Conservation (phyloP, 2,888 invertebrate species). For the Lymantria monacha region DNA sequence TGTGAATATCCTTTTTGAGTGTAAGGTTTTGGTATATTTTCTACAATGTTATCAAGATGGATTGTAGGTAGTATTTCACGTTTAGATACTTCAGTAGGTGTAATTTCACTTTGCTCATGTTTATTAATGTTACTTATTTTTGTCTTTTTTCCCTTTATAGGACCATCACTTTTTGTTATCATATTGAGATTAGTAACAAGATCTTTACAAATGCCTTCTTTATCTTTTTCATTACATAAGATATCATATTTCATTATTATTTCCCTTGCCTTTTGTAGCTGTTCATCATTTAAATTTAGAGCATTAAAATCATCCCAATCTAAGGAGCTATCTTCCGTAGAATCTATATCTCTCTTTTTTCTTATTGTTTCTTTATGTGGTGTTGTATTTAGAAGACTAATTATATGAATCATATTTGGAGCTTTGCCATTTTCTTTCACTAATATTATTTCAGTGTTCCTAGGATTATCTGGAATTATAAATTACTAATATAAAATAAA, state of each 20-base stretch:
- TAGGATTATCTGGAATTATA: constrained; percentile 40
- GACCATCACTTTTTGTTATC: constrained; percentile 30
- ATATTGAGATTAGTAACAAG: constrained; percentile 53
- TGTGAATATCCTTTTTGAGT: background rate
- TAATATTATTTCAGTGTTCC: constrained; percentile 55
- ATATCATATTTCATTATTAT: constrained; percentile 57
- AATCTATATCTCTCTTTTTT: constrained; percentile 41
- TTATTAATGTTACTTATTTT: constrained; percentile 5
- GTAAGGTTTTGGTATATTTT: background rate
- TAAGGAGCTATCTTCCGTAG: background rate
- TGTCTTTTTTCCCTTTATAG: constrained; percentile 7
- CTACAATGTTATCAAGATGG: constrained; percentile 26
- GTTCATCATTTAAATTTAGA: constrained; percentile 43
- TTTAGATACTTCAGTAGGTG: constrained; percentile 40
- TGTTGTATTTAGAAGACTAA: constrained; percentile 50
- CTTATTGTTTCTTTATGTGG: constrained; percentile 22
- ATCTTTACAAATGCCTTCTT: constrained; percentile 56
- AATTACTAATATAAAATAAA: background rate
- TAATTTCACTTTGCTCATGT: background rate
- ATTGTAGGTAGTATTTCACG: constrained; percentile 38
- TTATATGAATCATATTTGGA: constrained; percentile 47
- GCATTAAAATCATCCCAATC: constrained; percentile 18
- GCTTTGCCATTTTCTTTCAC: constrained; percentile 47
- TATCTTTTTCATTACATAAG: constrained; percentile 50
- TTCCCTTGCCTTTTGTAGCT: constrained; percentile 52